These are phyloP conservation scores for Masticophis lateralis DNA, from an alignment of 2,797 vertebrate species.

Conservation along the genomic window DNA sequence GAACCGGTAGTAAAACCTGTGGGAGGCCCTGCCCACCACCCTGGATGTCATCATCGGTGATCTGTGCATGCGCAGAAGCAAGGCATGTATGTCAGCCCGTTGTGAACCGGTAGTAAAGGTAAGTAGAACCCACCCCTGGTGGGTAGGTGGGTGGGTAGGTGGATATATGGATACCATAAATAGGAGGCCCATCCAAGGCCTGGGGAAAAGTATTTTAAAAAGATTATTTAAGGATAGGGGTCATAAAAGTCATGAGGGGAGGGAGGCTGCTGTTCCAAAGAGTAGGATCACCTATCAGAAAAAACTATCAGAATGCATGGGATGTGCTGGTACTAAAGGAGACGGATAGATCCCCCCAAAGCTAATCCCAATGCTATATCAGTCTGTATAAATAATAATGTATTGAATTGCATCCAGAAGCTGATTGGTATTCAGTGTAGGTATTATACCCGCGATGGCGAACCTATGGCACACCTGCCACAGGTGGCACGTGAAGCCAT, in stretches of 20 bases:
- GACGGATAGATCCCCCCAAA: background rate
- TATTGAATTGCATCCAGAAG: background rate
- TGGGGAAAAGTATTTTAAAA: background rate
- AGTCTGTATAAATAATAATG: background rate
- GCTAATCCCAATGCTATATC: background rate
- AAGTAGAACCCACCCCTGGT: too few relatives aligned
- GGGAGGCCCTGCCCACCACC: too few relatives aligned
- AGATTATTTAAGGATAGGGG: background rate
- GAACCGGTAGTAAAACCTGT: too few relatives aligned
- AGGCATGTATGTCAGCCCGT: too few relatives aligned
- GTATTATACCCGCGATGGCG: too few relatives aligned
- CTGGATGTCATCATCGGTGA: too few relatives aligned
- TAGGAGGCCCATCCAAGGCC: background rate
- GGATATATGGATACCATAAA: background rate
- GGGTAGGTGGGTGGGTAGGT: background rate
- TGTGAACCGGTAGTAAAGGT: too few relatives aligned
- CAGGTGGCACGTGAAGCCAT: too few relatives aligned
- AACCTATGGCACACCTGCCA: too few relatives aligned
- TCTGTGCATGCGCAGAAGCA: too few relatives aligned
- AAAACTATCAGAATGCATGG: background rate
- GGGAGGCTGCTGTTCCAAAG: background rate
- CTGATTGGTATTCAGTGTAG: background rate
- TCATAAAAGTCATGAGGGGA: background rate
- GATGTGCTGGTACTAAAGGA: background rate
- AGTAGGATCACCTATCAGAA: background rate